These are phyloP conservation scores for Cerastis leucographa DNA, from an alignment of 2,888 invertebrate species.

Conservation along the genomic window DNA sequence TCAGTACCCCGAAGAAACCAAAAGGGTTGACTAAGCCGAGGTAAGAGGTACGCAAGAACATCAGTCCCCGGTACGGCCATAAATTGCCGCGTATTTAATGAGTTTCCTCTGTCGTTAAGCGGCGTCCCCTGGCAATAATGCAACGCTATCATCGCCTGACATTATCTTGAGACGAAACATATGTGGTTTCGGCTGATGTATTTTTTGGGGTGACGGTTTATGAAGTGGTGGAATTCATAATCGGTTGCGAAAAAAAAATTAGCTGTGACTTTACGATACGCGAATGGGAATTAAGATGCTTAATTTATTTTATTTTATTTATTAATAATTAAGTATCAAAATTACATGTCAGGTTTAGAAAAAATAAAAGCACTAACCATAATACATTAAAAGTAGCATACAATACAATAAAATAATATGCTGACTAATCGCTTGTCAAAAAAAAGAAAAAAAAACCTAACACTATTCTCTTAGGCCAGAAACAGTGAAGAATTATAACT, in stretches of 20 bases:
- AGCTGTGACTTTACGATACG: neutral
- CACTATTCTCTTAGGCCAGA: no score
- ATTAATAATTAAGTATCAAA: no score
- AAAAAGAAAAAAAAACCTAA: no score
- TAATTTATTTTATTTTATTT: no score
- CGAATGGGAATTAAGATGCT: no score
- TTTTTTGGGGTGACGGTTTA: conserved; percentile 54
- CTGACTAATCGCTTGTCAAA: no score
- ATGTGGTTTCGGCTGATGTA: conserved; percentile 71
- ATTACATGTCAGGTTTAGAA: no score
- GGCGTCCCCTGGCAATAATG: conserved; percentile 84
- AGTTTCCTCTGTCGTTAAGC: conserved; percentile 87
- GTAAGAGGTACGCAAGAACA: conserved; percentile 64
- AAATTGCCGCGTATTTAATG: conserved; percentile 88
- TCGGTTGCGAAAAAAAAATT: conserved; percentile 1
- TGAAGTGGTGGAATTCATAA: conserved; percentile 55
- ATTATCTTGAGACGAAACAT: conserved; percentile 82
- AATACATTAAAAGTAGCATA: no score
- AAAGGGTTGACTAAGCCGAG: conserved; percentile 54
- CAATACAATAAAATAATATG: no score
- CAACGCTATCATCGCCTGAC: conserved; percentile 84
- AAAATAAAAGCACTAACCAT: no score
- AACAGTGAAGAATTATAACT: neutral
- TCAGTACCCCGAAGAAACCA: conserved; percentile 46
- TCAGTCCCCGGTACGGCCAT: conserved; percentile 78